Base-by-base conservation (phyloP, 2,113 vertebrate genomes). In the Ceyx cyanopectus region DNA sequence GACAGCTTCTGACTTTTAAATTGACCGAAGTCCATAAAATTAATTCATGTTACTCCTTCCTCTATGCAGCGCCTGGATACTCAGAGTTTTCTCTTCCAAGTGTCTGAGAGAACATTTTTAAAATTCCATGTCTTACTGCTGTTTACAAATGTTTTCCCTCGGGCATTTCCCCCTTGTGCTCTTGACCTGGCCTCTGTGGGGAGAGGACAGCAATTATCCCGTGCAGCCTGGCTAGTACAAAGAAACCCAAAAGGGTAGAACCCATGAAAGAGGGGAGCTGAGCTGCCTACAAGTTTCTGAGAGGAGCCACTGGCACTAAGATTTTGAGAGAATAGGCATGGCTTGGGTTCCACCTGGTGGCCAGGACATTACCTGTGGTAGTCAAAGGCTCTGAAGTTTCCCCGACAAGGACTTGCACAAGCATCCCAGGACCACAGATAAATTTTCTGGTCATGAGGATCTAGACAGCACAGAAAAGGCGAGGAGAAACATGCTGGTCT, bases 171-270 rank as follows among this genome's bases (percentile, higher is more conserved):
- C 11, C 11, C 5, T 12, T 5, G 13, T 20, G 9, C 13, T 23
- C 5, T 2, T 37, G 9, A 30, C 6, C 45, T 4, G 9, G 8
- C 0, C 0, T 15, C 24, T 54, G 7, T 0, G 5, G 3, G 5
- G 29, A 4, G 10, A 17, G 32, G 37, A 26, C 34, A 73, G 12
- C 19, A 23, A 15, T 30, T 54, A 10, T 4, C 7, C 27, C 2
- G 0, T 21, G 8, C 16, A 67, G 18, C 21, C 58, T 46, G 53
- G 14, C 29, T 2, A 0, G 11, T 18, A 24, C 6, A 41, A 63
- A n/a, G 27, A 26, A 10, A 1, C 10, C 40, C n/a, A 3, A 14
- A 53, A 60, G 6, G 4, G 15, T 10, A 43, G 79, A 87, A 81
- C 6, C 19, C 34, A 6, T 0, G 0, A 6, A 27, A 70, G 3